Conservation (phyloP, 2,113 vertebrate genomes). For the Panthera uncia region DNA sequence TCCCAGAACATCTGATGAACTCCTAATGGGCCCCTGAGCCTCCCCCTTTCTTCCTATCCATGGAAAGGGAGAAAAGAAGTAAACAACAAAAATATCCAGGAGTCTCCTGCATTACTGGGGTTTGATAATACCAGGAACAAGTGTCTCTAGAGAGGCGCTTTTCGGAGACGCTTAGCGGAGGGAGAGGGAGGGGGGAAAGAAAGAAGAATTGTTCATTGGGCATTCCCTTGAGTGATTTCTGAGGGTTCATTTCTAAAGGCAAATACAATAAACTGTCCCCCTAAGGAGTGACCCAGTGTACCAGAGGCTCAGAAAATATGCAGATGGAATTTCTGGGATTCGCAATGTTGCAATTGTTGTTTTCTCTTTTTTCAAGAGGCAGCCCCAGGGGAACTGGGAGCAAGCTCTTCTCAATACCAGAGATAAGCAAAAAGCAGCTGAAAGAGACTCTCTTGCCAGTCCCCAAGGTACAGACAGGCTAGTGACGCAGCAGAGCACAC, state of each 20-base stretch:
- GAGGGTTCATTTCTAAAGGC: constrained; percentile 55
- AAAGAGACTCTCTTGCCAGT: background rate
- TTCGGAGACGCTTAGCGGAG: constrained; percentile 31
- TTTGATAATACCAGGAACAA: constrained; percentile 52
- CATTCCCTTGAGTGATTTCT: constrained; percentile 63
- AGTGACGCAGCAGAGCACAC: background rate
- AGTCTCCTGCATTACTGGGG: background rate
- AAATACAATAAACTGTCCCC: constrained; percentile 56
- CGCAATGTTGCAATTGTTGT: constrained; percentile 49
- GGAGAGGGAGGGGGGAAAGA: background rate
- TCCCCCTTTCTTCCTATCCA: background rate
- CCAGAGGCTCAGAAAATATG: constrained; percentile 67
- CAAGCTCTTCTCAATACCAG: constrained; percentile 25
- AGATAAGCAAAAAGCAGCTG: constrained; percentile 49
- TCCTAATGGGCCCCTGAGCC: background rate
- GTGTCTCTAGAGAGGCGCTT: constrained; percentile 54
- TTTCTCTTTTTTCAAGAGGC: constrained; percentile 44
- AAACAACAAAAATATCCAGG: constrained; percentile 44
- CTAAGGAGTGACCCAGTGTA: constrained; percentile 60
- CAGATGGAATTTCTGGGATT: constrained; percentile 77
- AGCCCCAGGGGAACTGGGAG: background rate
- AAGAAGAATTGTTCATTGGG: constrained; percentile 20
- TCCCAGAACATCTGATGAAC: constrained; percentile 47
- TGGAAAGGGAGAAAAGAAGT: background rate
- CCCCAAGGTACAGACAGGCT: background rate